Evolutionary conservation across 2,888 invertebrate species (phyloP).

Genomic region (Drosophila algonquin): DNA sequence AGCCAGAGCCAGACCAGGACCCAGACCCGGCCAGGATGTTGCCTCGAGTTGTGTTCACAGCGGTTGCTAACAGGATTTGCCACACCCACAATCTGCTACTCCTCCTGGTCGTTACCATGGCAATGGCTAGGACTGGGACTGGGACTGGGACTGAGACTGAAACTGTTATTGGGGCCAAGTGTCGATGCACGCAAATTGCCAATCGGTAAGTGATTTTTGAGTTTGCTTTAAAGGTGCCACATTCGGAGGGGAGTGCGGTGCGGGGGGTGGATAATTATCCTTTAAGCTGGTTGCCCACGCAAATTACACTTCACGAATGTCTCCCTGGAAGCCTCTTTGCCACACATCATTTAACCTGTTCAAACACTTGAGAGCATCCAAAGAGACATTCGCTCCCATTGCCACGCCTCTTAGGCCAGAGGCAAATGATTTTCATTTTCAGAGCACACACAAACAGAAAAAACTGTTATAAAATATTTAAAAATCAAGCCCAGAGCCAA

Average conservation of each 20-base stretch:
- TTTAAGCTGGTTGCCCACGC: neutral
- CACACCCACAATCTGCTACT: constrained; percentile 4
- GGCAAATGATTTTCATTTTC: constrained; percentile 65
- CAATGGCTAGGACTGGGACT: constrained; percentile 4
- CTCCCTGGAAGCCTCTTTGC: constrained; percentile 46
- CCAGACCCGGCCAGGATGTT: constrained; percentile 35
- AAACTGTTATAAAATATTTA: constrained; percentile 74
- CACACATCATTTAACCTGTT: constrained; percentile 59
- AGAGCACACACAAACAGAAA: constrained; percentile 26
- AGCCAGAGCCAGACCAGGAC: constrained; percentile 7
- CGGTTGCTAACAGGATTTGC: constrained; percentile 66
- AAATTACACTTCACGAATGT: constrained; percentile 50
- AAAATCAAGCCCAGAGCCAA: constrained; percentile 61
- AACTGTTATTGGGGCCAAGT: constrained; percentile 46
- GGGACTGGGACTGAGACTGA: constrained; percentile 42
- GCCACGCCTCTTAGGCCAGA: too few species aligned
- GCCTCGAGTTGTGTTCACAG: constrained; percentile 58
- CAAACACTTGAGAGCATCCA: constrained; percentile 22
- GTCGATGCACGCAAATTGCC: constrained; percentile 60
- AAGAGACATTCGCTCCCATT: neutral
- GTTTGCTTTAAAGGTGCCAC: neutral
- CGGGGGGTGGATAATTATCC: neutral
- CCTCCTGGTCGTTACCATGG: constrained; percentile 39
- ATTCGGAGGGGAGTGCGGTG: too few species aligned
- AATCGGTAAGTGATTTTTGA: constrained; percentile 55